Base-by-base conservation (phyloP, 2,113 vertebrate genomes). In the Pachypanchax playfairii region DNA sequence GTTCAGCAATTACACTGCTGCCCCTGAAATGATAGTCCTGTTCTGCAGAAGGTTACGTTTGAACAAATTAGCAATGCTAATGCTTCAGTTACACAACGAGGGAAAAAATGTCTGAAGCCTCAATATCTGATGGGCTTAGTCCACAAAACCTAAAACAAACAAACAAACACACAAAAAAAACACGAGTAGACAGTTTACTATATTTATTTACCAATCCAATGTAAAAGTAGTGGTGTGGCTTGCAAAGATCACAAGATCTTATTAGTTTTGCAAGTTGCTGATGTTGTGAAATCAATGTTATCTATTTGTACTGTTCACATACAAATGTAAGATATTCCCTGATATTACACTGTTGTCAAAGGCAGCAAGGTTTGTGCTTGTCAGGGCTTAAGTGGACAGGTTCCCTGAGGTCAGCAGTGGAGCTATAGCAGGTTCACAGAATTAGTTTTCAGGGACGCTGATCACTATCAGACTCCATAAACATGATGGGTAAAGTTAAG, bases 341-440 rank as follows among this genome's bases (percentile, higher is more conserved):
- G 26, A 49, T 52, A 22, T 59, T 33, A 18, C 50, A 28, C 15
- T 46, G 41, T 6, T 26, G 29, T 24, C 31, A 46, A 13, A 61
- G 55, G 43, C 33, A 20, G 70, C 4, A 67, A 58, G 69, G 22
- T 20, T 59, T 74, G 77, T 76, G 13, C 52, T 38, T 33, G 24
- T 1, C 8, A n/a, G 42, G 41, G 69, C 62, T 76, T 67, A 67
- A 58, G 29, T 38, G 28, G 48, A 12, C 44, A 41, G 59, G 70
- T 75, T 77, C 48, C 20, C 59, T 42, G 35, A 73, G 83, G 81
- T 80, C 75, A 82, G 64, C 64, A 50, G 72, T 18, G 21, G 48
- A 11, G 17, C 7, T 47, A 33, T 46, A 47, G 20, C 44, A 9
- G 59, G 28, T 71, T 36, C 47, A 57, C 24, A 5, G 49, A 4